phyloP scores from a whole-genome alignment of 2,888 invertebrate species.

The Scaptomyza polygonia region DNA sequence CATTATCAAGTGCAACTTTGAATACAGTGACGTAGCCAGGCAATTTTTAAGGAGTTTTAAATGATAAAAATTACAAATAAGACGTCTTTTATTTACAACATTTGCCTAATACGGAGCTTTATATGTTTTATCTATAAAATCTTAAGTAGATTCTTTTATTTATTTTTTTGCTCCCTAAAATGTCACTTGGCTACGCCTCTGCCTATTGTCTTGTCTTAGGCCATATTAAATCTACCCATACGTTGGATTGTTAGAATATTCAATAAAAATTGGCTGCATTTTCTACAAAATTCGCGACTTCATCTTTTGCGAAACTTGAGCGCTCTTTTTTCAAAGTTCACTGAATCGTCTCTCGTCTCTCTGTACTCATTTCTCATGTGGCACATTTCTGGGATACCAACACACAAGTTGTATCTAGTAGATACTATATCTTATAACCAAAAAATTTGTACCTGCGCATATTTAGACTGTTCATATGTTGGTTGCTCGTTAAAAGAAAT shows the following conservation, averaged over 20 bases:
- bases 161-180: no score
- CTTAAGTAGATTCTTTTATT: no score
- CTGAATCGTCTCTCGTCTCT: constrained; percentile 5
- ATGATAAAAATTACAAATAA: no score
- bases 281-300: constrained; percentile 10
- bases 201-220: background rate
- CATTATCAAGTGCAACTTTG: constrained; percentile 1
- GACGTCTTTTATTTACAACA: no score
- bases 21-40: constrained; percentile 3
- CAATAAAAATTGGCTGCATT: constrained; percentile 3
- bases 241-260: constrained; percentile 12
- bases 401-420: constrained; percentile 20
- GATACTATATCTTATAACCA: constrained; percentile 11
- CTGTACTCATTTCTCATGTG: constrained; percentile 28
- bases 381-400: constrained; percentile 22
- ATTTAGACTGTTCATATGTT: constrained; percentile 45
- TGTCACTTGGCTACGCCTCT: constrained; percentile 18
- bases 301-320: constrained; percentile 9
- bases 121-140: no score
- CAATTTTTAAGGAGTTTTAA: no score
- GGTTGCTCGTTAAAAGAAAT: constrained; percentile 43
- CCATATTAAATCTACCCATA: background rate
- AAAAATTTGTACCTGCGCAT: constrained; percentile 25
- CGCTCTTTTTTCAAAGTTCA: background rate
- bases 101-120: no score